Conservation (phyloP, 1,140 invertebrate species). For the Eupristina koningsbergeri region DNA sequence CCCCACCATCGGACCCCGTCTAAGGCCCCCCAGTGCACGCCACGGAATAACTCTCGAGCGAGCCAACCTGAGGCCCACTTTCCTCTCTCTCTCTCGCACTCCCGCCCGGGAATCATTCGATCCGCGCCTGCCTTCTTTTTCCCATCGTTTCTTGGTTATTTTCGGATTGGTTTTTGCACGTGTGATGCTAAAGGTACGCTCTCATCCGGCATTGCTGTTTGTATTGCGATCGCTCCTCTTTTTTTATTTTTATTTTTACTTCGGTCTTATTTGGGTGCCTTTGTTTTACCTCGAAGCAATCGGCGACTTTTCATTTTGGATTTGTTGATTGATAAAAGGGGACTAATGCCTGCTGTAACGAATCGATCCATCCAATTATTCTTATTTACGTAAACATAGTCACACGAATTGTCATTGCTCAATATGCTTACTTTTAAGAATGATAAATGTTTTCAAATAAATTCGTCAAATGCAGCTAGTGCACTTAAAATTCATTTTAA, state of each 20-base stretch:
- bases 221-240: neutral
- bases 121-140: neutral
- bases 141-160: constrained; percentile 28
- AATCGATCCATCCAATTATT: neutral
- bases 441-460: no score
- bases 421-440: no score
- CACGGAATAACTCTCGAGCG: neutral
- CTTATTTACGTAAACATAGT: no score
- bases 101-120: neutral
- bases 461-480: no score
- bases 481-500: no score
- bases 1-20: neutral
- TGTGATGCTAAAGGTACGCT: neutral
- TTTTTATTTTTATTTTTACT: neutral
- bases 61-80: constrained; percentile 12
- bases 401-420: no score
- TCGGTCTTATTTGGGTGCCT: neutral
- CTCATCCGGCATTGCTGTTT: neutral
- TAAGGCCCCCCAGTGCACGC: neutral
- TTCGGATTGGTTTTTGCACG: constrained; percentile 43
- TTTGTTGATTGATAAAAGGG: neutral
- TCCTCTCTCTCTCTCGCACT: constrained; percentile 19
- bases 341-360: neutral
- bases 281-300: neutral
- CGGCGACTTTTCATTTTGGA: neutral